Evolutionary conservation across 2,888 invertebrate genomes (phyloP), one percentile per base, ranked within the genome.

Genomic region (Torymus auratus): DNA sequence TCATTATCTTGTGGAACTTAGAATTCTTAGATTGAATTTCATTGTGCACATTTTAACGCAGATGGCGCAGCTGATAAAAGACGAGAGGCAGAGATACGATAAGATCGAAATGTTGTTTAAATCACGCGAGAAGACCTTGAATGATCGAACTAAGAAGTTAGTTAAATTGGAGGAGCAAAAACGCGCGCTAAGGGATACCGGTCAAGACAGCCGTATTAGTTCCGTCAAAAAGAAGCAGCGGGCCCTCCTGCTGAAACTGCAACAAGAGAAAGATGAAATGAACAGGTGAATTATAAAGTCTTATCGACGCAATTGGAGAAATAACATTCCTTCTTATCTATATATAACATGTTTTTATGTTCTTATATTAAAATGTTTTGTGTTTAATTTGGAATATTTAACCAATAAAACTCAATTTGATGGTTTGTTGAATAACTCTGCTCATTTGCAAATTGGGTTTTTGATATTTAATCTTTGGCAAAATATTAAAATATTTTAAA

Each of bases 221-320:
- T 89, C 93, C 1, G 92, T 95, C 41, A 94, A 94, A 85, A 95
- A 95, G 88, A 94, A 94, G 83, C 95, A 95, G 88, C 91, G 95
- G 80, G 94, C 93, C 0, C 91, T 95, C 77, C 89, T 95, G 77
- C 88, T 94, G 79, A 94, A 94, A 87, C 92, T 94, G 82, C 93
- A 95, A 85, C 94, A 94, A 86, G 94, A 95, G 87, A 92, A 94
- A 85, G 93, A 94, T 83, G 94, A 95, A 88, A 94, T 95, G 89
- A 93, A 93, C 88, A 92, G 93, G 93, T 93, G 86, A 87, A 80
- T 17, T 50, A 28, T 55, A 75, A 15, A n/a, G 50, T 41, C 76
- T 80, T 80, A 81, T 80, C 80, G 56, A 41, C 50, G 10, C 58
- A 28, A 53, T 55, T 61, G 41, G 60, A 75, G 50, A 73, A 67